A percentile compares a stretch with the other conserved stretches of the same genome.
These are phyloP conservation scores for Crenuchus spilurus DNA, from an alignment of 2,797 vertebrate genomes.

Conservation along the genomic window DNA sequence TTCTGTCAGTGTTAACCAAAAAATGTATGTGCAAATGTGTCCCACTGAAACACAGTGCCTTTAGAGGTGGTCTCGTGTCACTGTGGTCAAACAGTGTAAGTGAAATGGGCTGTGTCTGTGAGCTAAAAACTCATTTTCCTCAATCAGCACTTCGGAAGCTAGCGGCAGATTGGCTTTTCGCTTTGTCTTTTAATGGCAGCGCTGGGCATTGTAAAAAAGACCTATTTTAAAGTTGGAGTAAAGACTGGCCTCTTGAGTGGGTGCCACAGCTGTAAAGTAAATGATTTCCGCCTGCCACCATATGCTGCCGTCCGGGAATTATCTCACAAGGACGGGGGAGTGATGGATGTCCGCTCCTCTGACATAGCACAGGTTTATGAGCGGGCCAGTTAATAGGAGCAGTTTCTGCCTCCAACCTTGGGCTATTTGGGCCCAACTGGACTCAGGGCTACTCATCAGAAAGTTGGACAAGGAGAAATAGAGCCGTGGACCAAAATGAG, in stretches of 20 bases:
- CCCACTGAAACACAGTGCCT: conserved; percentile 6
- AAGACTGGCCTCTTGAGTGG: conserved; percentile 41
- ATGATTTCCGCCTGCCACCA: conserved; percentile 54
- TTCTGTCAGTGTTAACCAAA: no score
- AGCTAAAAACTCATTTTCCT: conserved; percentile 45
- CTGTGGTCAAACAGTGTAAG: conserved; percentile 6
- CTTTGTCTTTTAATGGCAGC: conserved; percentile 43
- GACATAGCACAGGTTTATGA: conserved; percentile 48
- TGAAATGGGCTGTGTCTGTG: conserved; percentile 25
- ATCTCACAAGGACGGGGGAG: conserved; percentile 47
- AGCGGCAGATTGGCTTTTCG: conserved; percentile 40
- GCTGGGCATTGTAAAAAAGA: conserved; percentile 33
- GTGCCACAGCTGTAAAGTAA: conserved; percentile 50
- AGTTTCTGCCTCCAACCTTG: conserved; percentile 41
- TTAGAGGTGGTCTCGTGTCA: conserved; percentile 17
- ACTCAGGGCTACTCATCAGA: conserved; percentile 27
- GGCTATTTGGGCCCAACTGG: conserved; percentile 26
- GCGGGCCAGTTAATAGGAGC: conserved; percentile 44
- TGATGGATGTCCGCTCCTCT: conserved; percentile 50
- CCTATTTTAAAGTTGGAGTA: conserved; percentile 46
- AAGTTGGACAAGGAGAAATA: conserved; percentile 36
- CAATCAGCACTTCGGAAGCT: conserved; percentile 48
- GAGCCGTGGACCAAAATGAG: neutral
- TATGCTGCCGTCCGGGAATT: conserved; percentile 55
- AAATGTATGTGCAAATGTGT: no score